These are phyloP conservation scores for Myzus persicae DNA, from an alignment of 1,140 invertebrate genomes.

Conservation along the genomic window DNA sequence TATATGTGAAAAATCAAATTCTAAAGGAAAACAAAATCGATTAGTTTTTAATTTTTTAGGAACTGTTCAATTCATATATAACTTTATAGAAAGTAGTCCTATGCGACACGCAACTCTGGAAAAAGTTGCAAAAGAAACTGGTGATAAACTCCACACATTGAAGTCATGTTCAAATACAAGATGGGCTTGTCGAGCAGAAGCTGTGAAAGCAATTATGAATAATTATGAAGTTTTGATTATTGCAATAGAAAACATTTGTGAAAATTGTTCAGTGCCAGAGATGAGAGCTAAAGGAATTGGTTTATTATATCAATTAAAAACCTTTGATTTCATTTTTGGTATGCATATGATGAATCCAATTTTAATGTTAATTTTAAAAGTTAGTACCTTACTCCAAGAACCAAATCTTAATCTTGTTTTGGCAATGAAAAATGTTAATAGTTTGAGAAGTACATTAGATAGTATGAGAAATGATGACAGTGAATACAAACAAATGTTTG, in stretches of 20 bases:
- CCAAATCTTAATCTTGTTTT: no score
- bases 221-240: constrained; percentile 48
- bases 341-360: constrained; percentile 59
- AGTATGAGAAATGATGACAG: no score
- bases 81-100: constrained; percentile 60
- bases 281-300: constrained; percentile 52
- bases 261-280: constrained; percentile 32
- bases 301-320: constrained; percentile 58
- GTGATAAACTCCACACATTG: constrained; percentile 53
- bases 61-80: constrained; percentile 53
- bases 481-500: no score
- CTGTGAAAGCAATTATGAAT: constrained; percentile 52
- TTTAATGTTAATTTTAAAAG: constrained; percentile 57
- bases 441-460: no score
- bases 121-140: constrained; percentile 50
- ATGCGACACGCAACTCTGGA: constrained; percentile 58
- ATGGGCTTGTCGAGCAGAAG: constrained; percentile 60
- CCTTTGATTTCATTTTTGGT: constrained; percentile 58
- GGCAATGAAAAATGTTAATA: no score
- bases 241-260: constrained; percentile 33
- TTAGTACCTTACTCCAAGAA: constrained; percentile 21
- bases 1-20: constrained; percentile 28
- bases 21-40: constrained; percentile 25
- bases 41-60: constrained; percentile 47
- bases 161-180: constrained; percentile 59